phyloP scores from a whole-genome alignment of 2,797 vertebrate species.

The Hipposideros larvatus region DNA sequence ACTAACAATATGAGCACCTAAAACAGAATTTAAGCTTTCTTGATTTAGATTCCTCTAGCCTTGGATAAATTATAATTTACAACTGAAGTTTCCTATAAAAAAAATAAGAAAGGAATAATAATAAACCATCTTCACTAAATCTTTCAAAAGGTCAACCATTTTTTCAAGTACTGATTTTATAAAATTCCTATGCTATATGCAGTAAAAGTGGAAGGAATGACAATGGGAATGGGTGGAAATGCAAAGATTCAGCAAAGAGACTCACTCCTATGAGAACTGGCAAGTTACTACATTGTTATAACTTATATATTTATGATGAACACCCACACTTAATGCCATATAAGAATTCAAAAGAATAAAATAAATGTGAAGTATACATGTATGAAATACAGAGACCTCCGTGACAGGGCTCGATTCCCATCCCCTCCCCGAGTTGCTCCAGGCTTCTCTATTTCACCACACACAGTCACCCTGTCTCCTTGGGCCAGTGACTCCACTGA shows the following conservation, averaged over 20 bases:
- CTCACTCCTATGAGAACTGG: background rate
- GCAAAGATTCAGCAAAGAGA: background rate
- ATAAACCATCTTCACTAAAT: background rate
- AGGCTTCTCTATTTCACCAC: background rate
- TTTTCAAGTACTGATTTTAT: background rate
- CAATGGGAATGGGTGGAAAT: background rate
- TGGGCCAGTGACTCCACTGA: background rate
- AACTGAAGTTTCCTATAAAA: background rate
- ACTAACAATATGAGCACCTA: background rate
- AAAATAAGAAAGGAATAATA: background rate
- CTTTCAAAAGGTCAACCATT: background rate
- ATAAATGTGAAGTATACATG: background rate
- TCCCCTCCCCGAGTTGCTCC: background rate
- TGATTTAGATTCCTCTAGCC: background rate
- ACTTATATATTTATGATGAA: background rate
- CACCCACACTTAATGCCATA: background rate
- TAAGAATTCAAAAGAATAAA: background rate
- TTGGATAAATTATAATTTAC: constrained; percentile 30
- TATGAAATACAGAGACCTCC: background rate
- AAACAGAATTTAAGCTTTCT: constrained; percentile 22
- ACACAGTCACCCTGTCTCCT: background rate
- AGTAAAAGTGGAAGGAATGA: background rate
- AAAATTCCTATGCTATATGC: background rate
- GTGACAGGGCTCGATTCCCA: background rate
- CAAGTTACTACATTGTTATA: background rate